phyloP scores from a whole-genome alignment of 2,888 invertebrate species.

The Anarsia innoxiella region DNA sequence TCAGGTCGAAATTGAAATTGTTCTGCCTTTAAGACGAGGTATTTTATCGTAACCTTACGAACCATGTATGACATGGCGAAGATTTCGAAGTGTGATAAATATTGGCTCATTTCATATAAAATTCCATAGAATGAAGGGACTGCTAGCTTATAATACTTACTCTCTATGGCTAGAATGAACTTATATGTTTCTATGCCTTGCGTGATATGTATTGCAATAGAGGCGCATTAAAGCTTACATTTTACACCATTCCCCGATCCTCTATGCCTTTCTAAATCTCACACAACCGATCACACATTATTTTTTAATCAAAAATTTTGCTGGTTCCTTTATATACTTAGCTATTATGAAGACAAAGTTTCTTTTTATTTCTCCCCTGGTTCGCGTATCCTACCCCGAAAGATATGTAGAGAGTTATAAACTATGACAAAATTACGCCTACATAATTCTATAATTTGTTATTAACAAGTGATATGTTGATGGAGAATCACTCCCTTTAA shows the following conservation, averaged over 20 bases:
- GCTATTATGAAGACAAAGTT: conserved; percentile 35
- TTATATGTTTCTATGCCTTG: conserved; percentile 66
- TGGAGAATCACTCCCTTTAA: conserved; percentile 67
- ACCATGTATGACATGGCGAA: too few relatives aligned
- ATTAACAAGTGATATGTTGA: conserved; percentile 74
- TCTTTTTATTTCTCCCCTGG: conserved; percentile 29
- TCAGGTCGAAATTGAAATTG: too few relatives aligned
- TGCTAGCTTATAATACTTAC: conserved; percentile 58
- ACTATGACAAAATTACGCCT: conserved; percentile 64
- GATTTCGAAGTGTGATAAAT: too few relatives aligned
- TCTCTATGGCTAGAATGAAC: conserved; percentile 63
- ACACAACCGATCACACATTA: conserved; percentile 20
- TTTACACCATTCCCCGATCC: conserved; percentile 31
- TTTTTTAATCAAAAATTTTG: conserved; percentile 26
- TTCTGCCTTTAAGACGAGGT: too few relatives aligned
- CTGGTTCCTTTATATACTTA: conserved; percentile 24
- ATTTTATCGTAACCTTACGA: too few relatives aligned
- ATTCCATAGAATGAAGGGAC: too few relatives aligned
- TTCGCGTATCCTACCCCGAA: conserved; percentile 39
- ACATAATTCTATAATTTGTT: conserved; percentile 66
- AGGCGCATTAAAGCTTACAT: conserved; percentile 65
- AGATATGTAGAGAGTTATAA: conserved; percentile 61
- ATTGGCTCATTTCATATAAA: too few relatives aligned
- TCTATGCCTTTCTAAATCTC: conserved; percentile 34
- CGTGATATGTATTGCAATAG: conserved; percentile 73